Conservation (phyloP, 2,113 vertebrate genomes). For the Pelecanoides urinatrix region DNA sequence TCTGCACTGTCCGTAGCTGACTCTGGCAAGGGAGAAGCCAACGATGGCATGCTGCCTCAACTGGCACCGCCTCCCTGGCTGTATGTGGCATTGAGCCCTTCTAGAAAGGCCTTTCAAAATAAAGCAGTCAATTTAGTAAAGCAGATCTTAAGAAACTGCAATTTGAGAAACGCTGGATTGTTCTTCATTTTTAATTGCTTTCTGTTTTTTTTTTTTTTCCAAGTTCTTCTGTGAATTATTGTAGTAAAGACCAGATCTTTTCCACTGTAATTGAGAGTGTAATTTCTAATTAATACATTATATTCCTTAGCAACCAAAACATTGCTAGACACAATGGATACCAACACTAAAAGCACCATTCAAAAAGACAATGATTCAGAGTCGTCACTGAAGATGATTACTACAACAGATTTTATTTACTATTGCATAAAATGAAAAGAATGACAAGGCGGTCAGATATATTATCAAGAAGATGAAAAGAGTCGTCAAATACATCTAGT, state of each 20-base stretch:
- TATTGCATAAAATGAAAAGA: not conserved
- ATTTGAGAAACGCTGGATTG: not conserved
- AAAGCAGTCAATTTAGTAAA: not conserved
- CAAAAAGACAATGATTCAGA: not conserved
- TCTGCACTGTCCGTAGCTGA: not conserved
- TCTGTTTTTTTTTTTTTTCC: not conserved
- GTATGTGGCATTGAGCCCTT: not conserved
- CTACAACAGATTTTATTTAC: not conserved
- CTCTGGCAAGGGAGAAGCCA: not conserved
- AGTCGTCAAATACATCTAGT: not conserved
- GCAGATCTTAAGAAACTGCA: not conserved
- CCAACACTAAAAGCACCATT: not conserved
- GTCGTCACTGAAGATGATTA: not conserved
- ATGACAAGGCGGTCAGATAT: not conserved
- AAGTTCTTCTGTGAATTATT: not conserved
- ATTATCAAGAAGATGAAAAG: not conserved
- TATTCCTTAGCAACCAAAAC: slow-evolving; percentile 7
- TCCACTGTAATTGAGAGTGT: not conserved
- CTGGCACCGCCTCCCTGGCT: not conserved
- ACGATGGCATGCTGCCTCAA: not conserved
- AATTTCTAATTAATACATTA: not conserved
- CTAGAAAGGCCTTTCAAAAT: not conserved
- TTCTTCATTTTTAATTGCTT: not conserved
- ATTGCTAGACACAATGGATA: not conserved
- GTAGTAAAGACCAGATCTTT: not conserved